Evolutionary conservation across 2,888 invertebrate species (phyloP), one percentile per base, ranked within the genome.

Genomic region (Mesochorus sp.): DNA sequence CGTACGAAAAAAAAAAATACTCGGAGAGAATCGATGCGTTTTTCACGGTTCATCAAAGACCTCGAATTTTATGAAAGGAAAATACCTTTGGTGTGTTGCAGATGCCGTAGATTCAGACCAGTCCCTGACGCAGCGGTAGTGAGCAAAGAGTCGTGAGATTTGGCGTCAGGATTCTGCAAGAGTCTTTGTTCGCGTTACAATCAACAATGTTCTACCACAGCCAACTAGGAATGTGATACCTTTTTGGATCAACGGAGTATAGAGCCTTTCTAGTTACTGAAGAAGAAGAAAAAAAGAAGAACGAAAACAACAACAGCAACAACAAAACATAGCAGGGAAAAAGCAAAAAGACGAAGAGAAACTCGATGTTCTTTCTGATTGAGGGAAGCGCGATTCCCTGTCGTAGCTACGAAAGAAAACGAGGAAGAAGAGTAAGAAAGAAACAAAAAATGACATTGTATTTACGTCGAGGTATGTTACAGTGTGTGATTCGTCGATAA

Each of bases 61-160:
- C 42, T 31, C 31, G 10, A 39, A 39, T 12, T 76, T 64, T 37
- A 71, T 66, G 51, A 31, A 14, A 21, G 24, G 37, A 47, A 71
- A 71, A 31, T 59, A 0, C 34, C 2, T 59, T 39, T 39, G 10
- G 4, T 78, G 1, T 19, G 75, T 87, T 87, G 5, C 82, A 91
- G 90, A 83, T 91, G 90, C 80, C 89, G 90, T 79, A 87, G 91
- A 86, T 91, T 89, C 85, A 87, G 89, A 84, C 91, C 90, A 81
- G 88, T 91, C 84, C 89, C 90, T 68, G 90, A 90, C 70, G 83
- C 87, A 81, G 86, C 90, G 73, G 85, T 90, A 86, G 84, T 86
- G 79, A 88, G 87, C 85, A 86, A 87, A 84, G 90, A 90, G 80
- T 89, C 90, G 90, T 90, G 91, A 91, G 90, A 84, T 78, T 88